phyloP scores from a whole-genome alignment of 2,113 vertebrate genomes.

The Gadus chalcogrammus region DNA sequence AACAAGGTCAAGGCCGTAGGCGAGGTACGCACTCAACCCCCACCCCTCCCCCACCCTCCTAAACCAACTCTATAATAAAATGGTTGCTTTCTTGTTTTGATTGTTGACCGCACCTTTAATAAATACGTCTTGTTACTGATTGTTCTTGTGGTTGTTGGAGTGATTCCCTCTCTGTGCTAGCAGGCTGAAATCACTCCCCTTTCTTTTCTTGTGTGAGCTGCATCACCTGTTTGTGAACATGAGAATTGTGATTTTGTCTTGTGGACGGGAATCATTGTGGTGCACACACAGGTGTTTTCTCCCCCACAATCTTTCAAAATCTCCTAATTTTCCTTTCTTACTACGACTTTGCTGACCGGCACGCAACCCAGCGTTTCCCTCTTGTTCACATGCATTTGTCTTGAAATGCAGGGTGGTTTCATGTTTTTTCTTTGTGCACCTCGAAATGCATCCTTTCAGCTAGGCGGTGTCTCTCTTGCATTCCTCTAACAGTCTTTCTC shows the following conservation, averaged over 20 bases:
- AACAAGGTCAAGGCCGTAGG: slow-evolving; percentile 99
- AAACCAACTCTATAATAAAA: slow-evolving; percentile 2
- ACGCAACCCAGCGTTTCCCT: no score
- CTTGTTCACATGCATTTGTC: no score
- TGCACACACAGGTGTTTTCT: not conserved
- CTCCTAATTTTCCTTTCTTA: no score
- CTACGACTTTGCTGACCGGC: no score
- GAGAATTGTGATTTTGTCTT: not conserved
- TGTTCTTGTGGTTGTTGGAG: not conserved
- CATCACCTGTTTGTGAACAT: not conserved
- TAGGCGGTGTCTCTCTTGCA: slow-evolving; percentile 47
- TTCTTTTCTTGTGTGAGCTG: not conserved
- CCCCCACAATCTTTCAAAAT: no score
- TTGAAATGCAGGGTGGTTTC: not conserved
- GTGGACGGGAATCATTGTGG: not conserved
- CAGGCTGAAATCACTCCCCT: not conserved
- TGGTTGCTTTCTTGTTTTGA: no score
- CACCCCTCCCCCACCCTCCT: slow-evolving; percentile 22
- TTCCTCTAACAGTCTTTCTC: slow-evolving; percentile 44
- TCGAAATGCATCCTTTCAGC: slow-evolving; percentile 23
- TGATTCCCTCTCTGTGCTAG: not conserved
- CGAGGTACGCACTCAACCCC: slow-evolving; percentile 93
- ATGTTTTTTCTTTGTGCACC: not conserved
- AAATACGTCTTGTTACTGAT: not conserved
- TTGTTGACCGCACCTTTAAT: not conserved